Base-by-base conservation (phyloP, 35 echinoderm and acorn worm species). In the Stichopus chloronotus region DNA sequence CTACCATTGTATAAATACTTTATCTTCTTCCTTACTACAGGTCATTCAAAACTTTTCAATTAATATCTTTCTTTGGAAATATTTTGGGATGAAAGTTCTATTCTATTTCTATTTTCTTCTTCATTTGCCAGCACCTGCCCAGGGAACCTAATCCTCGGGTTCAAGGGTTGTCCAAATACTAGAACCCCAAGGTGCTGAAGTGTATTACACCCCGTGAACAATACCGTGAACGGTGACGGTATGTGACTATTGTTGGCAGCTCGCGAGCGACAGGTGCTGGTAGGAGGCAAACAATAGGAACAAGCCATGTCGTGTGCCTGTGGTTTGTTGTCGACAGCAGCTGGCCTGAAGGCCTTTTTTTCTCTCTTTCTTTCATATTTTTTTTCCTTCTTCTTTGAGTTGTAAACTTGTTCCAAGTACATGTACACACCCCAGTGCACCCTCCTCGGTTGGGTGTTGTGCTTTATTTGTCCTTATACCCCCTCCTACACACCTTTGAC, bases 151-250 rank as follows among this genome's bases (percentile, higher is more conserved):
- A 59, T 85, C 55, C 82, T 4, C 17, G 82, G 82, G 82, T 85
- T 85, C 82, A 85, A 85, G 82, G 82, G 82, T 85, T 85, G 82
- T 85, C 82, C 82, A 85, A 85, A 85, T 85, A 85, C 55, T 58
- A 85, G 56, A 58, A 85, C 82, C 82, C 82, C 82, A 85, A 85
- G 80, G 82, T 85, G 82, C 82, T 58, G 55, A 85, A 85, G 56
- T 56, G 24, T 58, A 85, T 85, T 85, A 85, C 82, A 85, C 82
- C 82, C 82, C 22, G 55, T 30, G 55, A 85, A 85, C 55, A 85
- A 85, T 85, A 58, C 14, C 16, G 58, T 58, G 82, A 58, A 85
- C n/a, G 82, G 82, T 58, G 82, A 7, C 57, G 82, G 82, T 85
- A 85, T 85, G 82, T 58, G 82, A 12, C 82, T 85, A 85, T 85